These are phyloP conservation scores for Zeus faber DNA, from an alignment of 2,113 vertebrate species.

Conservation along the genomic window DNA sequence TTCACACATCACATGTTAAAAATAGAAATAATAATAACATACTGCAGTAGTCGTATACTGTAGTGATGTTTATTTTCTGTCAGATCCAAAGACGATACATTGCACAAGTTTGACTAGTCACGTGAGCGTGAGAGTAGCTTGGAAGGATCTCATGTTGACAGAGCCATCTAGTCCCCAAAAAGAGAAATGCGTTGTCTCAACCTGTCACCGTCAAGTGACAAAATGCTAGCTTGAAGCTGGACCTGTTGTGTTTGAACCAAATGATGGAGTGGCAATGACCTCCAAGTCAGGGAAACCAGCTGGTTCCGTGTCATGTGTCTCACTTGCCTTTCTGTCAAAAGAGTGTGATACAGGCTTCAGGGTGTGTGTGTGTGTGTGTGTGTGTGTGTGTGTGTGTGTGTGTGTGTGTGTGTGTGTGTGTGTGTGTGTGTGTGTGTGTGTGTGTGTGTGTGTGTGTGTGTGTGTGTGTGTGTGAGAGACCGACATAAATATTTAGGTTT, in stretches of 20 bases:
- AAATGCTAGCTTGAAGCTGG: conserved; percentile 14
- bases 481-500: too few relatives aligned
- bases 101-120: too few relatives aligned
- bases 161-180: too few relatives aligned
- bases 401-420: conserved; percentile 5
- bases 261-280: conserved; percentile 15
- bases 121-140: too few relatives aligned
- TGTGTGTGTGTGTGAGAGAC: too few relatives aligned
- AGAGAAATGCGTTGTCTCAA: conserved; percentile 27
- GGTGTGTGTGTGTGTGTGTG: background rate
- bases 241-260: conserved; percentile 17
- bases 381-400: conserved; percentile 3
- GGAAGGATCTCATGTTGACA: too few relatives aligned
- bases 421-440: conserved; percentile 1
- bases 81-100: too few relatives aligned
- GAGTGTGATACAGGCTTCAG: background rate
- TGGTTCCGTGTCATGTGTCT: conserved; percentile 11
- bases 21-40: too few relatives aligned
- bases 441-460: background rate
- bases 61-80: too few relatives aligned
- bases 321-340: too few relatives aligned
- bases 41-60: too few relatives aligned
- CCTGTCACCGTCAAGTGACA: conserved; percentile 21
- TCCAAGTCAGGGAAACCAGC: conserved; percentile 24
- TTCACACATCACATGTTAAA: too few relatives aligned